Conservation (phyloP, 2,888 invertebrate genomes). For the Euplagia quadripunctaria region DNA sequence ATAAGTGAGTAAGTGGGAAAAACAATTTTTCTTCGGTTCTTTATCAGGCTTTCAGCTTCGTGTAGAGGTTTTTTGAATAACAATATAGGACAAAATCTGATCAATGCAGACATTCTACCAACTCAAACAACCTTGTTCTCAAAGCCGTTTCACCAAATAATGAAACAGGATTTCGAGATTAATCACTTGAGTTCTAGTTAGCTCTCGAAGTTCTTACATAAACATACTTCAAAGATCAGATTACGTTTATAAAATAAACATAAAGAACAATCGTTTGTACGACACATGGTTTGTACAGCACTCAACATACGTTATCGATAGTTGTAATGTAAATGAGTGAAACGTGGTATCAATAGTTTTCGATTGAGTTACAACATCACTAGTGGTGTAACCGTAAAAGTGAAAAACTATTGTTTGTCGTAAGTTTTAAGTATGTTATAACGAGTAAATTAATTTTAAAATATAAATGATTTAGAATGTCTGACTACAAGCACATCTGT, state of each 20-base stretch:
- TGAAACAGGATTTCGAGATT: slow-evolving; percentile 4
- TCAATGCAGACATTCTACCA: neutral
- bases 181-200: slow-evolving; percentile 2
- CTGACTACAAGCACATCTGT: no score
- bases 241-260: slow-evolving; percentile 20
- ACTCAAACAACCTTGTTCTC: neutral
- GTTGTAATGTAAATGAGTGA: slow-evolving; percentile 57
- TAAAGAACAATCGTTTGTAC: slow-evolving; percentile 31
- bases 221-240: slow-evolving; percentile 16
- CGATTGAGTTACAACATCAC: slow-evolving; percentile 55
- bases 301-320: slow-evolving; percentile 37
- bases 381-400: slow-evolving; percentile 22
- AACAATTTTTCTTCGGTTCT: no score
- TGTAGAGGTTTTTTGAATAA: no score
- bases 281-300: slow-evolving; percentile 47
- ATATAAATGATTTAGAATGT: neutral
- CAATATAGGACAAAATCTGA: neutral
- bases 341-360: slow-evolving; percentile 47
- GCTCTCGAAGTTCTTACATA: slow-evolving; percentile 11
- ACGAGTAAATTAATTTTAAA: neutral
- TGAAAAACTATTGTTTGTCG: neutral
- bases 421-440: neutral
- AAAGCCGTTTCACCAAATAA: slow-evolving; percentile 4
- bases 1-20: no score
- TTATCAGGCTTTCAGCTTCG: no score